Percentiles rank a stretch among this genome's conserved stretches.
Conservation (phyloP, 2,888 invertebrate genomes). For the Microlaimidae sp. region DNA sequence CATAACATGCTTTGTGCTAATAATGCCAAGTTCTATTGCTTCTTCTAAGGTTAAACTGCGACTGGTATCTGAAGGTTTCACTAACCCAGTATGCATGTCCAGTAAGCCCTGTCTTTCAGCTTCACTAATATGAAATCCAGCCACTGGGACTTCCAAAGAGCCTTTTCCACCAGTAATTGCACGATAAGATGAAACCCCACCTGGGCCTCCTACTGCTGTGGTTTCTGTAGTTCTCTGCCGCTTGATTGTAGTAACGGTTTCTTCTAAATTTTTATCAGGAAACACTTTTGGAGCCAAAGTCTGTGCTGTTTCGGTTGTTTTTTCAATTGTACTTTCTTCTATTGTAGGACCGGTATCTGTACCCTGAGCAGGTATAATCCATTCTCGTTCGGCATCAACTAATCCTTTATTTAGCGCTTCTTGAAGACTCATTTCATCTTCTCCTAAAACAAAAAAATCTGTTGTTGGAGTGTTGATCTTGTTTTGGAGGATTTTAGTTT, state of each 20-base stretch:
- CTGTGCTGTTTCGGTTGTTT: slow-evolving; percentile 8
- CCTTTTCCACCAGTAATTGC: slow-evolving; percentile 6
- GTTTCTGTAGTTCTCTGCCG: slow-evolving; percentile 3
- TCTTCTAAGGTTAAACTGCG: slow-evolving; percentile 63
- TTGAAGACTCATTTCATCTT: slow-evolving; percentile 24
- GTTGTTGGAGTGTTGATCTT: too few relatives aligned
- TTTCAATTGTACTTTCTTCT: slow-evolving; percentile 7
- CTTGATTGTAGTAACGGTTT: slow-evolving; percentile 12
- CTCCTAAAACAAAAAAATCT: too few relatives aligned
- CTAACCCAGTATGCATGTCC: slow-evolving; percentile 60
- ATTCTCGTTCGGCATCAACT: slow-evolving; percentile 18
- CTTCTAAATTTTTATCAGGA: neutral
- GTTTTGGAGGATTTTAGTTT: too few relatives aligned
- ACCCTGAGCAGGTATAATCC: slow-evolving; percentile 11
- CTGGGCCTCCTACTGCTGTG: slow-evolving; percentile 8
- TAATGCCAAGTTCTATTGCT: slow-evolving; percentile 60
- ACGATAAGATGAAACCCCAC: neutral
- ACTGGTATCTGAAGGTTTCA: slow-evolving; percentile 65
- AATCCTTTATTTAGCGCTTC: slow-evolving; percentile 23
- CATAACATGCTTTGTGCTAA: slow-evolving; percentile 59
- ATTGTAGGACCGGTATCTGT: slow-evolving; percentile 4
- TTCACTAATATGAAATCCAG: slow-evolving; percentile 60
- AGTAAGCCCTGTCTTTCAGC: slow-evolving; percentile 61
- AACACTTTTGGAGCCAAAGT: slow-evolving; percentile 1
- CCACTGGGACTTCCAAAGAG: slow-evolving; percentile 52